Conservation (phyloP, 2,797 vertebrate genomes). For the Phalanger gymnotis region DNA sequence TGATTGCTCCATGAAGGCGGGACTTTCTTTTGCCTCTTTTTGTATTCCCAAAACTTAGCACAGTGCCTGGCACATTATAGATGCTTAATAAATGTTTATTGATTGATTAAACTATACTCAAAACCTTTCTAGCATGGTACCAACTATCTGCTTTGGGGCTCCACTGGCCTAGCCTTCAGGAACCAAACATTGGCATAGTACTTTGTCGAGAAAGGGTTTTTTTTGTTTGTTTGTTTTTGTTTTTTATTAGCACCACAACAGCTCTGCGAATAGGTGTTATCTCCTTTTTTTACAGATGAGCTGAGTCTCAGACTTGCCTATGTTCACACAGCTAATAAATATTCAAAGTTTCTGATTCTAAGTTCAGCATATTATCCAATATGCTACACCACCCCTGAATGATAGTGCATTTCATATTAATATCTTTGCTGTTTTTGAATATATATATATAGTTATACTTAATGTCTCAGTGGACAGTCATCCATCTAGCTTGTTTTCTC, state of each 20-base stretch:
- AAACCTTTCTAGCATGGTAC: not conserved
- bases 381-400: not conserved
- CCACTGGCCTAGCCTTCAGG: too few species aligned
- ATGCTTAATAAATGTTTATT: not conserved
- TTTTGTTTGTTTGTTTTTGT: too few species aligned
- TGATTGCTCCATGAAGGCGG: not conserved
- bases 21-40: not conserved
- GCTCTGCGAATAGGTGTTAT: too few species aligned
- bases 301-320: too few species aligned
- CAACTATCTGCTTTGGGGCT: not conserved
- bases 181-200: too few species aligned
- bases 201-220: too few species aligned
- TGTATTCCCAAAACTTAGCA: not conserved
- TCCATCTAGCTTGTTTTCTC: not conserved
- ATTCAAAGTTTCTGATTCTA: too few species aligned
- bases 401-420: not conserved
- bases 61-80: not conserved
- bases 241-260: too few species aligned
- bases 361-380: too few species aligned
- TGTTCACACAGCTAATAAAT: too few species aligned
- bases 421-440: not conserved
- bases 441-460: not conserved
- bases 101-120: not conserved
- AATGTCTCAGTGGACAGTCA: slow-evolving; percentile 10
- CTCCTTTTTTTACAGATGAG: too few species aligned